Evolutionary conservation across 1,140 invertebrate species (phyloP).

Genomic region (Gryllus bimaculatus): DNA sequence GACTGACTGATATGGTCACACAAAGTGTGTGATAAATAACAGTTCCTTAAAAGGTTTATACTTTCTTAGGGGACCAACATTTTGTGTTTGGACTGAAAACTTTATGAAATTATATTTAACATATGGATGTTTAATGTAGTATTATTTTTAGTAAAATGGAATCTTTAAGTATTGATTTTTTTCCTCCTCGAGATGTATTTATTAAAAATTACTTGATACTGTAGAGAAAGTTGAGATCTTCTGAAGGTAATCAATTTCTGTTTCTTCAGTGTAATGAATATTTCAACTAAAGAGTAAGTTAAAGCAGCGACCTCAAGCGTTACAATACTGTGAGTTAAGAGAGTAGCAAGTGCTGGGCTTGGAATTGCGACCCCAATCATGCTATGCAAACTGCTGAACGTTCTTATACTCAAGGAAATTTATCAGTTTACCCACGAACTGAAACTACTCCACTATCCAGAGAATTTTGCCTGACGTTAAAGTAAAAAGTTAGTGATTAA

Average conservation of each 20-base stretch:
- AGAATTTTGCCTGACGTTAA: constrained; percentile 87
- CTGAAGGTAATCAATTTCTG: too few relatives aligned
- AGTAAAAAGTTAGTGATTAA: too few relatives aligned
- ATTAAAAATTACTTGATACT: too few relatives aligned
- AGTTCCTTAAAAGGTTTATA: too few relatives aligned
- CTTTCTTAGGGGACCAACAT: too few relatives aligned
- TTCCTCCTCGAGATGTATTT: neutral
- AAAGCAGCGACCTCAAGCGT: constrained; percentile 76
- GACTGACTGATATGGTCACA: too few relatives aligned
- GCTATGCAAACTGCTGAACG: constrained; percentile 92
- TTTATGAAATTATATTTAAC: too few relatives aligned
- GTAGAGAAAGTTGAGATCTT: too few relatives aligned
- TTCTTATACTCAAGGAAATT: constrained; percentile 89
- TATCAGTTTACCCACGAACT: constrained; percentile 90
- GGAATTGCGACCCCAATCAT: constrained; percentile 92
- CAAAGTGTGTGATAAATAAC: too few relatives aligned
- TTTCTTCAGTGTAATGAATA: constrained; percentile 54
- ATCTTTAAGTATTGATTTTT: neutral
- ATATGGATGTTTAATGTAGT: too few relatives aligned
- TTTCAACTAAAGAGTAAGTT: constrained; percentile 70
- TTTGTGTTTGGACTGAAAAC: too few relatives aligned
- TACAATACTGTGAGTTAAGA: constrained; percentile 97
- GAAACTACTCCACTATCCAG: constrained; percentile 95
- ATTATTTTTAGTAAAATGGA: too few relatives aligned
- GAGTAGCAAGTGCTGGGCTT: constrained; percentile 84